Evolutionary conservation across 64 coral and sea anemone species (phyloP).

Genomic region (Porites lutea): DNA sequence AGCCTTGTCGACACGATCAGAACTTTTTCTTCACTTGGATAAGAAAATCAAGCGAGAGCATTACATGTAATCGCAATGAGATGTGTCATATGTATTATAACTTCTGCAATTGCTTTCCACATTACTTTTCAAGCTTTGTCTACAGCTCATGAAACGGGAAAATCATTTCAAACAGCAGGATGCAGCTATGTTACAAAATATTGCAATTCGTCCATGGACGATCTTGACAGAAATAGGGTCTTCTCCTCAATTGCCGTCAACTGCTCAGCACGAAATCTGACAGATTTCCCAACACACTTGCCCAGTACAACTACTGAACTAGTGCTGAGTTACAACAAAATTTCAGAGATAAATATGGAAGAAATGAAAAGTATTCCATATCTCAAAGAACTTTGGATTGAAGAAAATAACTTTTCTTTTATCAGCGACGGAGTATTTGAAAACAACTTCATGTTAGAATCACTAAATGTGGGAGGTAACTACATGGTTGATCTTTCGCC

Average conservation of each 20-base stretch:
- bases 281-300: slow-evolving; percentile 13
- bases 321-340: neutral
- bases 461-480: slow-evolving; percentile 26
- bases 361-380: slow-evolving; percentile 24
- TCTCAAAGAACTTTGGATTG: slow-evolving; percentile 12
- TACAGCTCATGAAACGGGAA: neutral
- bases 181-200: neutral
- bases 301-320: slow-evolving; percentile 3
- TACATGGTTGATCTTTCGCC: neutral
- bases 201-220: neutral
- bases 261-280: neutral
- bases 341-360: neutral
- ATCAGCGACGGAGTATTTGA: slow-evolving; percentile 22
- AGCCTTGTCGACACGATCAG: too few relatives aligned
- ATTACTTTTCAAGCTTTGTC: neutral
- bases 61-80: neutral
- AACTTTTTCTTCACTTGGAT: too few relatives aligned
- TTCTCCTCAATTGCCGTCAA: neutral
- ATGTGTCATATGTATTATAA: neutral
- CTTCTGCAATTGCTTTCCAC: neutral
- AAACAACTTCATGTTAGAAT: slow-evolving; percentile 6
- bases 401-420: slow-evolving; percentile 2
- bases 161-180: neutral
- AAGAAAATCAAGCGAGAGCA: too few relatives aligned
- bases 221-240: neutral